Evolutionary conservation across 2,113 vertebrate genomes (phyloP).

Genomic region (Calyptommatus sinebrachiatus): DNA sequence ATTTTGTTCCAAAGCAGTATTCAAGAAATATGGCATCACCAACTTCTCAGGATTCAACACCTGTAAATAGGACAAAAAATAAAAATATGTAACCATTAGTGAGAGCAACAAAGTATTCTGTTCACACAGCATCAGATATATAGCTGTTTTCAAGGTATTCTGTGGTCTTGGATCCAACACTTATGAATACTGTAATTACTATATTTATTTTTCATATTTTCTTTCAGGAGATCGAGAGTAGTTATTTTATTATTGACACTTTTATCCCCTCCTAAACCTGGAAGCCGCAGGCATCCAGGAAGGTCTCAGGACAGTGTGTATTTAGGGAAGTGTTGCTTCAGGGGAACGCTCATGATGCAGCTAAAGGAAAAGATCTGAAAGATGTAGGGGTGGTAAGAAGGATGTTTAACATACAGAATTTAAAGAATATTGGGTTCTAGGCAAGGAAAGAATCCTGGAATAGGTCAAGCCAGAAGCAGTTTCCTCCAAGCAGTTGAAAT

Average conservation of each 20-base stretch:
- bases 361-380: too few species aligned
- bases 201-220: too few species aligned
- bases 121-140: conserved; percentile 60
- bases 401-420: not conserved
- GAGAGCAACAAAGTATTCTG: conserved; percentile 50
- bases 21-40: conserved; percentile 20
- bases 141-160: conserved; percentile 44
- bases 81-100: conserved; percentile 50
- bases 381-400: too few species aligned
- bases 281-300: too few species aligned
- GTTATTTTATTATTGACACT: too few species aligned
- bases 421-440: not conserved
- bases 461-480: not conserved
- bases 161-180: not conserved
- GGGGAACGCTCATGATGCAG: too few species aligned
- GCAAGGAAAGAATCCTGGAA: not conserved
- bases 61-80: conserved; percentile 38
- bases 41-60: conserved; percentile 59
- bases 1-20: conserved; percentile 63
- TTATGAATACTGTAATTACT: too few species aligned
- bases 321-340: too few species aligned
- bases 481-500: not conserved
- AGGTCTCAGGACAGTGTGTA: not conserved
- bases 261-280: too few species aligned
- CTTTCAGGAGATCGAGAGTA: too few species aligned